Evolutionary conservation across 2,113 vertebrate genomes (phyloP), one percentile per base, ranked within the genome.

Genomic region (Anseranas semipalmata): DNA sequence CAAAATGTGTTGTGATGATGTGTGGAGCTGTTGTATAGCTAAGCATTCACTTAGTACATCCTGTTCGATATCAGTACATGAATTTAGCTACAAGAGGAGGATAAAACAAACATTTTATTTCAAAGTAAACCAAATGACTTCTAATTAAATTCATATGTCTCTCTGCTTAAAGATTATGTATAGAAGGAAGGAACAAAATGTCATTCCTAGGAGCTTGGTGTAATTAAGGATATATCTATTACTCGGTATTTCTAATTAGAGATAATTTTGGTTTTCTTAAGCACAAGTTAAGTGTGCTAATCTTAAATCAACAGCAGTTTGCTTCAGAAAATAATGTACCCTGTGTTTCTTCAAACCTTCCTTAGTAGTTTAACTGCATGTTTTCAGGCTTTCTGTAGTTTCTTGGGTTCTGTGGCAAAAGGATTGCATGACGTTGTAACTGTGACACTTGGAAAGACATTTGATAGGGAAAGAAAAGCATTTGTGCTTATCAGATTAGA

Each of bases 31-130:
- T 93, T 99, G 99, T 86, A 99, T 98, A 67, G 98, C 98, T 97
- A 99, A 97, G 94, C 99, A 99, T 90, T 99, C 99, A 8, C 97
- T 98, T 95, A 99, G 97, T 90, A 98, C 96, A 5, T 99, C 99
- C 27, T 98, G 97, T 95, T 99, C 99, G 37, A 98, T 93, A 92
- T 99, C 99, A 28, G 98, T 97, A 89, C 98, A 98, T 3, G 98
- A 93, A 93, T 99, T 98, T 75, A 99, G 96, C 99, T 99, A 93
- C 56, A 92, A 88, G 68, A 89, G 48, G 85, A 97, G 72, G 91
- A 98, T 77, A 97, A 96, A 97, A 94, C 58, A 97, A 95, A 94
- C 70, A 86, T 53, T 88, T 89, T 91, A 95, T 95, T 97, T 95
- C 87, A 91, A 33, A 94, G 87, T 48, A 73, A 96, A 96, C 13